Evolutionary conservation across 1,140 invertebrate genomes (phyloP), one percentile per base, ranked within the genome.

Genomic region (roundworm (Caenorhabditis elegans)): DNA sequence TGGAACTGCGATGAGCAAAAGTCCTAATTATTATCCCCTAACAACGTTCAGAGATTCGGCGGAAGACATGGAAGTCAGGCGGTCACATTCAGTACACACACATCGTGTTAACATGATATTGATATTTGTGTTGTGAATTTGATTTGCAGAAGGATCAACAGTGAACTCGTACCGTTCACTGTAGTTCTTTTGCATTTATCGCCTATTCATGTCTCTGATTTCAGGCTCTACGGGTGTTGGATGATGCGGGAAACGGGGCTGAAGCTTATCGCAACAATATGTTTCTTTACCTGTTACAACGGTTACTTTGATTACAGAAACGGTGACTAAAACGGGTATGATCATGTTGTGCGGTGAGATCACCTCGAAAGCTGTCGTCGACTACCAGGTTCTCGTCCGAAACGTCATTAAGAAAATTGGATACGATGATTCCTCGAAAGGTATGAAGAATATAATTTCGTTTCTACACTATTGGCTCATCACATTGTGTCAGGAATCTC

Each of bases 371-470:
- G 97, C 96, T 22, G 93, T 94, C 82, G 94, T 99, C 77, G 96
- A 99, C 90, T 99, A 98, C 90, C 96, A 98, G 90, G 95, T 94
- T 91, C 94, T 98, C 84, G 95, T 98, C 26, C 93, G 97, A 83
- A 94, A 98, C 75, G 97, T 96, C 0, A 94, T 99, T 19, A 95
- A 96, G 91, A 95, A 97, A 87, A 99, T 99, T 91, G 97, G 97
- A 65, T 99, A 98, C 91, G 97, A 98, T 90, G 95, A 96, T 90
- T 97, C 95, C 47, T 94, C 94, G 5, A 99, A 98, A 91, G 93
- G 92, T 83, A 75, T 15, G 48, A 28, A 19, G 11, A n/a, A 1
- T 28, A 36, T 11, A 48, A n/a, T 70, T 70, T n/a, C 10, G 6
- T 8, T 70, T 19, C n/a, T n/a, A n/a, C n/a, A n/a, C n/a, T n/a